A percentile compares a stretch with the other conserved stretches of the same genome.
These are phyloP conservation scores for Falco cherrug DNA, from an alignment of 2,797 vertebrate species.

Conservation along the genomic window DNA sequence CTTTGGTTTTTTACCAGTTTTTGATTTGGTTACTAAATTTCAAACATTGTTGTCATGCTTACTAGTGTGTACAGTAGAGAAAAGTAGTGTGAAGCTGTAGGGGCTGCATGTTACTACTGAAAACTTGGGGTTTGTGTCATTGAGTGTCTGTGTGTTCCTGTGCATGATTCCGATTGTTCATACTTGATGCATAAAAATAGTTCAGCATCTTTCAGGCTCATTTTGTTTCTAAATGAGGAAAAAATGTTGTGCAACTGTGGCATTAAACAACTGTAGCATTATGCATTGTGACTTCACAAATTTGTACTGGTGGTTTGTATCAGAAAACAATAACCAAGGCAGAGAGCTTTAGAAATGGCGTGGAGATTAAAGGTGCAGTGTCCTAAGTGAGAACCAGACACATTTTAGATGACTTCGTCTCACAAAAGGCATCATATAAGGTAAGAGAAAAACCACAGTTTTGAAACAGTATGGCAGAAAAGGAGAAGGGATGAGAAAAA, in stretches of 20 bases:
- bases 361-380: background rate
- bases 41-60: background rate
- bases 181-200: background rate
- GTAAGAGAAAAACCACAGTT: background rate
- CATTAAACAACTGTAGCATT: background rate
- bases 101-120: background rate
- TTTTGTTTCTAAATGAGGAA: background rate
- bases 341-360: background rate
- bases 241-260: background rate
- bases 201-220: background rate
- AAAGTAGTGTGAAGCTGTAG: background rate
- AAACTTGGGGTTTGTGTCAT: background rate
- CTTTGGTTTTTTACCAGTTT: background rate
- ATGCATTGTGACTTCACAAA: background rate
- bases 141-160: background rate
- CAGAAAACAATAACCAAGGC: background rate
- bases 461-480: background rate
- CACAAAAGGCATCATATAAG: background rate
- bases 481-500: background rate
- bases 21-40: background rate
- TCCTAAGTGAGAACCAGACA: background rate
- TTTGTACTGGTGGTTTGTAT: background rate
- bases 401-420: background rate
- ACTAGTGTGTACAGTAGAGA: background rate
- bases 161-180: background rate